phyloP scores from a whole-genome alignment of 1,140 invertebrate species.

The Papilio polytes region DNA sequence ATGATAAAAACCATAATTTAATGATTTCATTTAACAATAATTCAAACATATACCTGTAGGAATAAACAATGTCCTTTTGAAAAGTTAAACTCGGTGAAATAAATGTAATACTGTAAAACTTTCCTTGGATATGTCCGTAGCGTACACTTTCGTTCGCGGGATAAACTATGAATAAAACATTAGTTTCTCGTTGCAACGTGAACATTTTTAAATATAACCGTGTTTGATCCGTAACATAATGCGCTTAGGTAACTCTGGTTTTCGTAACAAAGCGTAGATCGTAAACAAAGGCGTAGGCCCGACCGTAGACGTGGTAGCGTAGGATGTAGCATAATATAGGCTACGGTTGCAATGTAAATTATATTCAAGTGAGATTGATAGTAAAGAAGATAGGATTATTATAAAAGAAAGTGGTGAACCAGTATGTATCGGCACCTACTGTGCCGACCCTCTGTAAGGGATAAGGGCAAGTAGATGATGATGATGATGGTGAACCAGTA shows the following conservation, averaged over 20 bases:
- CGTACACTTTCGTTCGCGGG: neutral
- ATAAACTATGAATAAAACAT: slow-evolving; percentile 34
- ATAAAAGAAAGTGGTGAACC: too few species aligned
- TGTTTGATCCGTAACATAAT: neutral
- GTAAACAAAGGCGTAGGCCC: neutral
- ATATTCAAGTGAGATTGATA: too few species aligned
- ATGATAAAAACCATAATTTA: too few species aligned
- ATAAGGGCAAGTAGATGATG: too few species aligned
- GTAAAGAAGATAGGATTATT: too few species aligned
- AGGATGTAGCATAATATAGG: too few species aligned
- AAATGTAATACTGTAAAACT: slow-evolving; percentile 30
- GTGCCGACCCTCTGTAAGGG: too few species aligned
- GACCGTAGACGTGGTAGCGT: neutral
- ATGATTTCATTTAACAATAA: neutral
- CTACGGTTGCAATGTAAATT: too few species aligned
- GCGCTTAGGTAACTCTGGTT: neutral
- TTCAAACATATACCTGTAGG: neutral
- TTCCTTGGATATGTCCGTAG: slow-evolving; percentile 19
- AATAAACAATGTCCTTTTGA: slow-evolving; percentile 14
- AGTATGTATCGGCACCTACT: too few species aligned
- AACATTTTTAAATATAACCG: slow-evolving; percentile 20
- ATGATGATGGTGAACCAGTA: too few species aligned
- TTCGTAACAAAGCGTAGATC: neutral
- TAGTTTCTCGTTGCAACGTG: slow-evolving; percentile 19
- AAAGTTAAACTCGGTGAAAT: slow-evolving; percentile 22